These are phyloP conservation scores for Aphelinus certus DNA, from an alignment of 1,140 invertebrate species.

Conservation along the genomic window DNA sequence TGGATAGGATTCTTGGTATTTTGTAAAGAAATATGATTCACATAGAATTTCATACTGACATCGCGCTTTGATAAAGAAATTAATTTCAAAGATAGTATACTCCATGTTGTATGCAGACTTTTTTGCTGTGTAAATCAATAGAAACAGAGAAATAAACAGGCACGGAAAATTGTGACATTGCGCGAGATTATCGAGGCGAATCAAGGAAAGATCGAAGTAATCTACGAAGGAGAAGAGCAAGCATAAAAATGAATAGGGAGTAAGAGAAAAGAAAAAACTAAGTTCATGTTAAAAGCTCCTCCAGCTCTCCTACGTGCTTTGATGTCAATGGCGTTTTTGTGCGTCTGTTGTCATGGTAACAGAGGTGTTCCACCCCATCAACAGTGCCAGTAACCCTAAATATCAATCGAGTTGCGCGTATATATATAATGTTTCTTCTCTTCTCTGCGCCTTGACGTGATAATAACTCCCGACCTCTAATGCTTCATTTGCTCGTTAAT, in stretches of 20 bases:
- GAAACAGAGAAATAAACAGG: too few species aligned
- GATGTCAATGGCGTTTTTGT: constrained; percentile 55
- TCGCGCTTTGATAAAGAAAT: too few species aligned
- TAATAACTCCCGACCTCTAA: background rate
- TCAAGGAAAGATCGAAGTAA: too few species aligned
- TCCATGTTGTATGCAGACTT: too few species aligned
- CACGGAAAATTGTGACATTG: too few species aligned
- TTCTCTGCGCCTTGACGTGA: constrained; percentile 28
- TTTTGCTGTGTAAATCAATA: too few species aligned
- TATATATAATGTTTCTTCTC: constrained; percentile 39
- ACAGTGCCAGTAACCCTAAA: constrained; percentile 48
- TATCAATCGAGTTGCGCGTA: constrained; percentile 45
- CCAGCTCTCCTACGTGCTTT: constrained; percentile 38
- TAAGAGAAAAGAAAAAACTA: background rate
- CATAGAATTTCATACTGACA: too few species aligned
- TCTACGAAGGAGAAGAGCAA: background rate
- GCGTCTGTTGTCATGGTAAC: constrained; percentile 56
- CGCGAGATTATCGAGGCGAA: too few species aligned
- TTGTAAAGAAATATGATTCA: too few species aligned
- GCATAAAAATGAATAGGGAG: background rate
- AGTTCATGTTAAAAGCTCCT: constrained; percentile 15
- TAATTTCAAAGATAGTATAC: too few species aligned
- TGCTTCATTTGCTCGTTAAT: constrained; percentile 6
- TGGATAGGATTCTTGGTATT: too few species aligned
- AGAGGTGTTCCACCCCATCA: constrained; percentile 46